Conservation (phyloP, 1,140 invertebrate genomes). For the Camponotus pennsylvanicus region DNA sequence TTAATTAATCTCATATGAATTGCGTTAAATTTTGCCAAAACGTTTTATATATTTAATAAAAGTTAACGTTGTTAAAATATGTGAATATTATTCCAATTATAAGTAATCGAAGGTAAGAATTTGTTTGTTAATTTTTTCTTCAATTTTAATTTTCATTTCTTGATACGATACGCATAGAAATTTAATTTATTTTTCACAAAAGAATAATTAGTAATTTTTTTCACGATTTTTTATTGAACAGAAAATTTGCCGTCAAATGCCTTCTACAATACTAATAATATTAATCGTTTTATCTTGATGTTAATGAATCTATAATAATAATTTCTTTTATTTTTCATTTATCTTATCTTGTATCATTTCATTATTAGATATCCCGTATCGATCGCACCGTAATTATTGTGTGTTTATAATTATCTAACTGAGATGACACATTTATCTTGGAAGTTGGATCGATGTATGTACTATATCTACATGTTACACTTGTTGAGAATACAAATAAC, state of each 20-base stretch:
- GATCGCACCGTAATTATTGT: not conserved
- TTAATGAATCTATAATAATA: not conserved
- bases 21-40: not conserved
- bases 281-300: not conserved
- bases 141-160: not conserved
- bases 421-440: conserved; percentile 25
- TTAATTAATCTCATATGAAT: not conserved
- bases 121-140: not conserved
- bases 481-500: conserved; percentile 26
- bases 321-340: not conserved
- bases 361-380: not conserved
- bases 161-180: not conserved
- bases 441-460: not conserved
- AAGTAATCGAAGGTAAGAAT: not conserved
- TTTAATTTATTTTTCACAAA: not conserved
- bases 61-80: not conserved
- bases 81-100: not conserved
- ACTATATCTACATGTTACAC: not conserved
- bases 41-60: not conserved
- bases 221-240: not conserved
- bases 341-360: not conserved
- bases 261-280: not conserved
- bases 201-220: not conserved
- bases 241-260: not conserved
- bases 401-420: conserved; percentile 24